Conservation (phyloP, 1,140 invertebrate genomes). For the Oscheius sp. region DNA sequence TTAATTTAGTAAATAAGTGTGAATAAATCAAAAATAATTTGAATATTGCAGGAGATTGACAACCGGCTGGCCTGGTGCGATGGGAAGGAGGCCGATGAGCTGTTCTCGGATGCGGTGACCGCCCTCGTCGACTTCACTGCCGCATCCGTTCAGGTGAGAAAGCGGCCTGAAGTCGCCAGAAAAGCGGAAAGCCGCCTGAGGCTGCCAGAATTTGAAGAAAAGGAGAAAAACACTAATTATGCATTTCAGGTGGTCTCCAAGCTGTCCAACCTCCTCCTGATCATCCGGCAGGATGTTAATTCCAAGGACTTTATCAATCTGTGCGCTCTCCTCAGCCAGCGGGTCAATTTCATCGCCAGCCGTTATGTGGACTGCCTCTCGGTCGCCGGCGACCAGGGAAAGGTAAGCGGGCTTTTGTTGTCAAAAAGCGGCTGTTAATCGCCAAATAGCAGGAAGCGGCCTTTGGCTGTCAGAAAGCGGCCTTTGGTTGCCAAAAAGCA, state of each 20-base stretch:
- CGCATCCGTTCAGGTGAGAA: slow-evolving; percentile 9
- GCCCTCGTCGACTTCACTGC: slow-evolving; percentile 9
- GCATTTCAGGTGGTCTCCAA: slow-evolving; percentile 21
- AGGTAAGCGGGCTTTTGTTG: not conserved
- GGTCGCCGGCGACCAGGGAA: not conserved
- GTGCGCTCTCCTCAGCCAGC: not conserved
- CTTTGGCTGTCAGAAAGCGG: no score
- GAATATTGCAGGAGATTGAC: not conserved
- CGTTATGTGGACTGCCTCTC: not conserved
- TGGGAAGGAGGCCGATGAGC: not conserved
- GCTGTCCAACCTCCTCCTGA: slow-evolving; percentile 6
- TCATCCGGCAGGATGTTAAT: slow-evolving; percentile 10
- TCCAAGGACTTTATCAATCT: not conserved
- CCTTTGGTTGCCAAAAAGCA: not conserved
- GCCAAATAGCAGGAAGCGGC: not conserved
- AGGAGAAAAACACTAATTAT: no score
- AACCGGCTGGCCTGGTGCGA: not conserved
- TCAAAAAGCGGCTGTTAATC: no score
- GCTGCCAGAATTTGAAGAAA: no score
- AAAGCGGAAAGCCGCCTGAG: no score
- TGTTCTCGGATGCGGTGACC: not conserved
- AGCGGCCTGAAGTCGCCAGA: no score
- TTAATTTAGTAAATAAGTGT: no score
- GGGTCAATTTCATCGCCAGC: slow-evolving; percentile 16
- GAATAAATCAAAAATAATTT: not conserved